These are phyloP conservation scores for Axea sp. DNA, from an alignment of 2,888 invertebrate species.

Conservation along the genomic window DNA sequence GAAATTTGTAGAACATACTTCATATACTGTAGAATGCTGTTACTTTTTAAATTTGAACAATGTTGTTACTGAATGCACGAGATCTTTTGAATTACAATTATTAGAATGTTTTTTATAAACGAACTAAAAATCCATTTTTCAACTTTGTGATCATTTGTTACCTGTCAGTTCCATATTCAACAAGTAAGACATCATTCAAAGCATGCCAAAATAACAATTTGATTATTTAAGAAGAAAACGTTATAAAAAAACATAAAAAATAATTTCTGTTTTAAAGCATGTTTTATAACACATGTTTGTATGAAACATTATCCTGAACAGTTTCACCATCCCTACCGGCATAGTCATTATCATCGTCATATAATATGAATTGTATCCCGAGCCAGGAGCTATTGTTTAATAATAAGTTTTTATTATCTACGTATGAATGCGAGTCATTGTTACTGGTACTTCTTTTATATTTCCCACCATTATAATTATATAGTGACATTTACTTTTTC, in stretches of 20 bases:
- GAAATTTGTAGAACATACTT: too few species aligned
- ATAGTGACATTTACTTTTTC: constrained; percentile 74
- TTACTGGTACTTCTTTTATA: constrained; percentile 49
- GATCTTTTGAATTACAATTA: too few species aligned
- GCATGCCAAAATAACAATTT: constrained; percentile 74
- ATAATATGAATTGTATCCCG: constrained; percentile 20
- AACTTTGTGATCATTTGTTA: too few species aligned
- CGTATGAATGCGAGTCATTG: constrained; percentile 32
- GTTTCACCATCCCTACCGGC: constrained; percentile 24
- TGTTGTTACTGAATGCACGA: too few species aligned
- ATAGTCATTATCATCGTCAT: constrained; percentile 36
- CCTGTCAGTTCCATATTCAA: too few species aligned
- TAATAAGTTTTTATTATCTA: too few species aligned
- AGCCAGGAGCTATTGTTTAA: constrained; percentile 47
- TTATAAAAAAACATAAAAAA: constrained; percentile 4
- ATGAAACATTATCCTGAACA: constrained; percentile 22
- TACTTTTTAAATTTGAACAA: too few species aligned
- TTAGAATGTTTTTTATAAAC: too few species aligned
- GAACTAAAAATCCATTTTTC: too few species aligned
- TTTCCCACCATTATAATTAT: constrained; percentile 55
- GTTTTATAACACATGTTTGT: constrained; percentile 28
- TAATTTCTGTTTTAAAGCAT: constrained; percentile 43
- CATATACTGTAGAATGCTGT: too few species aligned
- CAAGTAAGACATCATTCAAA: constrained; percentile 66
- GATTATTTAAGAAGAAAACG: too few species aligned